phyloP scores from a whole-genome alignment of 1,140 invertebrate species.

The Dryas iulia region DNA sequence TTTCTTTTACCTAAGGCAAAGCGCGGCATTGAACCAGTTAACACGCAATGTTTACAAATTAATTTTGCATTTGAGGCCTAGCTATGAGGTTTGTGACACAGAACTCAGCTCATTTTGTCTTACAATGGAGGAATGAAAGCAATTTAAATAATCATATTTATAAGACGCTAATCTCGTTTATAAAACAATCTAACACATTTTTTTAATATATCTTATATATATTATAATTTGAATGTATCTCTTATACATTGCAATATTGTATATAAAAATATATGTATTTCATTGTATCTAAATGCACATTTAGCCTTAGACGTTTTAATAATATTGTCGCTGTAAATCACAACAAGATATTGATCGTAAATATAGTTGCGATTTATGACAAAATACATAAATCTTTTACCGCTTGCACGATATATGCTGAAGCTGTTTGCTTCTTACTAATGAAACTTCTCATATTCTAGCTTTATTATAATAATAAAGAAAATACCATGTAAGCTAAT shows the following conservation, averaged over 20 bases:
- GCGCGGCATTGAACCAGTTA: too few relatives aligned
- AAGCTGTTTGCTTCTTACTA: constrained; percentile 9
- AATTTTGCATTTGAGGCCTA: too few relatives aligned
- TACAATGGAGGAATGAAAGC: too few relatives aligned
- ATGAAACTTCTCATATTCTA: constrained; percentile 7
- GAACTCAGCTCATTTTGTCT: too few relatives aligned
- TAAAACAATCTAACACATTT: too few relatives aligned
- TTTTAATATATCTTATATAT: neutral
- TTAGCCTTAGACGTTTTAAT: constrained; percentile 34
- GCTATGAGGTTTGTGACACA: too few relatives aligned
- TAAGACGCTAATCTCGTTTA: too few relatives aligned
- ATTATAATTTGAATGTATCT: constrained; percentile 5
- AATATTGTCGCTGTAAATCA: constrained; percentile 62
- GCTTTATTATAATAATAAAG: neutral
- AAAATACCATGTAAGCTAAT: too few relatives aligned
- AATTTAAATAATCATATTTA: too few relatives aligned
- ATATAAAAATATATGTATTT: constrained; percentile 1
- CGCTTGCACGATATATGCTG: constrained; percentile 7
- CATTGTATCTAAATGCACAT: constrained; percentile 7
- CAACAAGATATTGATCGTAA: constrained; percentile 63
- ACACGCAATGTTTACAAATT: too few relatives aligned
- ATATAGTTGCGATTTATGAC: constrained; percentile 67
- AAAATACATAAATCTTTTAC: constrained; percentile 35
- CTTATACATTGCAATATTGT: neutral
- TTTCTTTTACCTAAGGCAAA: too few relatives aligned